Evolutionary conservation across 1,140 invertebrate genomes (phyloP).

Genomic region (Zaprionus ornatus): DNA sequence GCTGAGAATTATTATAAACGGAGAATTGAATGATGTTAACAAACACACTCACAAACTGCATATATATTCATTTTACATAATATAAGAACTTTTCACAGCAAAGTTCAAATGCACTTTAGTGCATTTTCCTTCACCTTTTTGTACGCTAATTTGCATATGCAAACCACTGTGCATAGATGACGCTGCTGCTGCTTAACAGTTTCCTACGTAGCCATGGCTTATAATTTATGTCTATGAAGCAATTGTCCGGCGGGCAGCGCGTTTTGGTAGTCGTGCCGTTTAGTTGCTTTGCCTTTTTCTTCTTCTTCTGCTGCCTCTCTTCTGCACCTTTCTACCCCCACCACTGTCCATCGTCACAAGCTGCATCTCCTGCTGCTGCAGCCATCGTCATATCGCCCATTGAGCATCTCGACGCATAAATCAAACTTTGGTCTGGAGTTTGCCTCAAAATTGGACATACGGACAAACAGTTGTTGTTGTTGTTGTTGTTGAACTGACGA

Average conservation of each 20-base stretch:
- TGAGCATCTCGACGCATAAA: slow-evolving; percentile 77
- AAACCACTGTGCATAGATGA: slow-evolving; percentile 48
- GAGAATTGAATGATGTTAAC: neutral
- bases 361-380: slow-evolving; percentile 32
- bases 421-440: slow-evolving; percentile 70
- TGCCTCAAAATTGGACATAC: slow-evolving; percentile 43
- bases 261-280: slow-evolving; percentile 72
- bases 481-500: slow-evolving; percentile 6
- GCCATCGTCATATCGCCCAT: slow-evolving; percentile 60
- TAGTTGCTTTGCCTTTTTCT: slow-evolving; percentile 18
- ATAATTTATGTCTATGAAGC: slow-evolving; percentile 77
- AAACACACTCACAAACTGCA: neutral
- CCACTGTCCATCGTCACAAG: neutral
- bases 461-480: slow-evolving; percentile 17
- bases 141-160: slow-evolving; percentile 4
- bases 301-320: neutral
- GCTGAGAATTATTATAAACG: neutral
- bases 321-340: slow-evolving; percentile 24
- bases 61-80: neutral
- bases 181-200: slow-evolving; percentile 38
- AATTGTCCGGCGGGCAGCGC: slow-evolving; percentile 67
- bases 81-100: neutral
- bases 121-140: neutral
- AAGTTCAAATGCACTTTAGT: neutral
- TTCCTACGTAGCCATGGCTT: slow-evolving; percentile 65